Evolutionary conservation across 2,888 invertebrate genomes (phyloP).

Genomic region (Calliphora vomitoria): DNA sequence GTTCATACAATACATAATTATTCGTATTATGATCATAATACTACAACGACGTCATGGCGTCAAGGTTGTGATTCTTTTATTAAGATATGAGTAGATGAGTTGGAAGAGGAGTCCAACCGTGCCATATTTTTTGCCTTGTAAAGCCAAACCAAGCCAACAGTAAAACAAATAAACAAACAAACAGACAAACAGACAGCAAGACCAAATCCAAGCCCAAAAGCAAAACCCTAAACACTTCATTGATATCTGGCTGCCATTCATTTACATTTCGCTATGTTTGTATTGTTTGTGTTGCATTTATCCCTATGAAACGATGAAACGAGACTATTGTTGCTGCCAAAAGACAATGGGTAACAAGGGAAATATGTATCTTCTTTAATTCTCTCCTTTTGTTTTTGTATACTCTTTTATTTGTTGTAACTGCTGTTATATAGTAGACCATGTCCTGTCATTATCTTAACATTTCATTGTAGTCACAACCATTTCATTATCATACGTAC

Average conservation of each 20-base stretch:
- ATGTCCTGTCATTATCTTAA: constrained; percentile 56
- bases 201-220: constrained; percentile 30
- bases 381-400: background rate
- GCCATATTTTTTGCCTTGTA: background rate
- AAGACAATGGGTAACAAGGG: constrained; percentile 49
- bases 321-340: constrained; percentile 43
- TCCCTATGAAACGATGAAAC: background rate
- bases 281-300: constrained; percentile 24
- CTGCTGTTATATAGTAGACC: constrained; percentile 18
- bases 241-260: constrained; percentile 34
- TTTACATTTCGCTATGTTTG: constrained; percentile 23
- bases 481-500: constrained; percentile 32
- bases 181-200: background rate
- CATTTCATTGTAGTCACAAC: constrained; percentile 32
- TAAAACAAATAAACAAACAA: no score
- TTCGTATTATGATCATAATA: constrained; percentile 41
- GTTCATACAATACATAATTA: constrained; percentile 37
- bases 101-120: background rate
- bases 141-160: background rate
- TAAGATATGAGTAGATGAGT: constrained; percentile 2
- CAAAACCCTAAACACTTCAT: constrained; percentile 21
- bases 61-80: constrained; percentile 29
- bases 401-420: constrained; percentile 1
- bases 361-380: background rate
- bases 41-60: constrained; percentile 17